Evolutionary conservation across 1,140 invertebrate species (phyloP).

Genomic region (Camponotus floridanus): DNA sequence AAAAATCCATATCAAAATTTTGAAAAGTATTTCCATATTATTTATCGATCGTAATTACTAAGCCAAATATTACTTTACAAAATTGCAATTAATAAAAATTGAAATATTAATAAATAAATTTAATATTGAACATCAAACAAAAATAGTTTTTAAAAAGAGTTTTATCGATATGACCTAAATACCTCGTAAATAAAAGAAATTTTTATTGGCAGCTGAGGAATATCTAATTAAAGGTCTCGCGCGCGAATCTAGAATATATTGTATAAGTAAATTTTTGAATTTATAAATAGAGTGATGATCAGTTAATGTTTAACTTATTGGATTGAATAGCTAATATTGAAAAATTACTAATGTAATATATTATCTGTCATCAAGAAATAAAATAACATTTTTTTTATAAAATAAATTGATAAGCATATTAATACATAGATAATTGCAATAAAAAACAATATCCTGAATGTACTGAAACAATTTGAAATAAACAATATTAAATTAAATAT

Average conservation of each 20-base stretch:
- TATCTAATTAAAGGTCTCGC: neutral
- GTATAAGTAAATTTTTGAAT: neutral
- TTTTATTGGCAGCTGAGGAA: neutral
- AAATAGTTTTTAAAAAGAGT: neutral
- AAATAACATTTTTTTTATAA: conserved; percentile 1
- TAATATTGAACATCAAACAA: no score
- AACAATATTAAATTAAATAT: neutral
- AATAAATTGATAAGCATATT: conserved; percentile 48
- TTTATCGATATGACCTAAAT: neutral
- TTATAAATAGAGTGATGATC: neutral
- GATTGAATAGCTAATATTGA: conserved; percentile 18
- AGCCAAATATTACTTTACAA: neutral
- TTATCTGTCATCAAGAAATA: neutral
- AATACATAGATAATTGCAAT: conserved; percentile 36
- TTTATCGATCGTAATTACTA: neutral
- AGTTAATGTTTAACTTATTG: neutral
- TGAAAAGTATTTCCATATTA: neutral
- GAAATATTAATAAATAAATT: neutral
- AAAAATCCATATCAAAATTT: neutral
- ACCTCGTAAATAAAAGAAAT: neutral
- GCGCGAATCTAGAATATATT: neutral
- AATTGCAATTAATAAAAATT: neutral
- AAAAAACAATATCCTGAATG: conserved; percentile 1
- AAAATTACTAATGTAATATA: conserved; percentile 10
- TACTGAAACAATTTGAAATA: conserved; percentile 5